A percentile compares a stretch with the other conserved stretches of the same genome.
Conservation (phyloP, 2,888 invertebrate genomes). For the Pemphredon lugubris region DNA sequence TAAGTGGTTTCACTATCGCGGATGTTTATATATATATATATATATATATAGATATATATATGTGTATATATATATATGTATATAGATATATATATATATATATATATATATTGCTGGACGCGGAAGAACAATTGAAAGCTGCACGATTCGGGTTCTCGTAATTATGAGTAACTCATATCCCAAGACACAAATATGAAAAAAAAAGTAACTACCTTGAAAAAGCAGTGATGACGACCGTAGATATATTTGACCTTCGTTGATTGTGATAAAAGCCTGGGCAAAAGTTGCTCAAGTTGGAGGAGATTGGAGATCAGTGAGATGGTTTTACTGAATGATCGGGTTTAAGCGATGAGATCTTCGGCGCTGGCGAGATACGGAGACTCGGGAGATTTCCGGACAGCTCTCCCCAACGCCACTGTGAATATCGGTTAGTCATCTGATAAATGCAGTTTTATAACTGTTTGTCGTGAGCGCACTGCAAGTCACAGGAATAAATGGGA, state of each 20-base stretch:
- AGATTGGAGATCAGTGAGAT: conserved; percentile 52
- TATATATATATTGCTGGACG: conserved; percentile 30
- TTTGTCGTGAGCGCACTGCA: conserved; percentile 80
- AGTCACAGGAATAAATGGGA: conserved; percentile 76
- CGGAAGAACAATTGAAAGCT: conserved; percentile 43
- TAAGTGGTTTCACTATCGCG: conserved; percentile 3
- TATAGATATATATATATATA: too few species aligned
- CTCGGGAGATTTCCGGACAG: conserved; percentile 72
- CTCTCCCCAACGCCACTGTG: conserved; percentile 79
- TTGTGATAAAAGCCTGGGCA: conserved; percentile 52
- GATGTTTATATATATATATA: too few species aligned
- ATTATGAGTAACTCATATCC: conserved; percentile 41
- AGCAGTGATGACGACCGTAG: conserved; percentile 30
- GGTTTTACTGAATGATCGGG: conserved; percentile 76
- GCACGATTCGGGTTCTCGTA: conserved; percentile 8
- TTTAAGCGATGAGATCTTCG: conserved; percentile 79
- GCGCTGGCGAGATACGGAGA: conserved; percentile 76
- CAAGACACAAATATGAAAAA: conserved; percentile 23
- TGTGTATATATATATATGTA: too few species aligned
- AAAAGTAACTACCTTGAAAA: conserved; percentile 34
- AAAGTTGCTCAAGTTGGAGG: conserved; percentile 45
- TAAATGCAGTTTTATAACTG: conserved; percentile 81
- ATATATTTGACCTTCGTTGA: conserved; percentile 38
- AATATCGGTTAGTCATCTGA: conserved; percentile 81
- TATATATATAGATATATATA: too few species aligned